Evolutionary conservation across 1,140 invertebrate genomes (phyloP).

Genomic region (Oscheius sp.): DNA sequence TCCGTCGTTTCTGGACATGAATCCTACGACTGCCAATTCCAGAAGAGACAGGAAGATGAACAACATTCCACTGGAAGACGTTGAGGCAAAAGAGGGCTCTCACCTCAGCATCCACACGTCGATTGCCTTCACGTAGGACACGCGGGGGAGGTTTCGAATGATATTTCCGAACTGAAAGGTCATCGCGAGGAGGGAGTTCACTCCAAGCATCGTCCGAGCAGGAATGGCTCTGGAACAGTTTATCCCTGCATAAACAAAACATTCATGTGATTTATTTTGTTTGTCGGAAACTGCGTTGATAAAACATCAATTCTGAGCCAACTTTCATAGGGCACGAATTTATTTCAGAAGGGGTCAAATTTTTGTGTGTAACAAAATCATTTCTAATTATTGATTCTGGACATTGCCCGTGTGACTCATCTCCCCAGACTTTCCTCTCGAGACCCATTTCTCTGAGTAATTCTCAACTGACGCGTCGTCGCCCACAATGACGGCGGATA

Average conservation of each 20-base stretch:
- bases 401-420: background rate
- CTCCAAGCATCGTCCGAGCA: constrained; percentile 59
- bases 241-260: no score
- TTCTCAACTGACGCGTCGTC: background rate
- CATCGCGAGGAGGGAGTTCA: constrained; percentile 58
- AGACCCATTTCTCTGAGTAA: constrained; percentile 6
- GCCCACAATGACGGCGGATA: background rate
- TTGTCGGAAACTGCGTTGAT: background rate
- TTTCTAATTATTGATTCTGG: background rate
- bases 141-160: constrained; percentile 58
- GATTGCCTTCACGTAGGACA: constrained; percentile 51
- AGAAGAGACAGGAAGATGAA: constrained; percentile 60
- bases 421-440: background rate
- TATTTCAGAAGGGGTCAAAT: background rate
- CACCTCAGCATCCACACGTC: no score
- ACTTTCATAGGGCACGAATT: background rate
- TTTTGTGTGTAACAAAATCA: background rate
- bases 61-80: constrained; percentile 46
- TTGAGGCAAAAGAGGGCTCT: no score
- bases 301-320: background rate
- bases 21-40: constrained; percentile 58
- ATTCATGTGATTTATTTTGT: background rate
- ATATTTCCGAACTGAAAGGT: constrained; percentile 61
- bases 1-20: constrained; percentile 59
- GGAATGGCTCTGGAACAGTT: constrained; percentile 50